phyloP scores from a whole-genome alignment of 2,888 invertebrate genomes.

The Candidula unifasciata region DNA sequence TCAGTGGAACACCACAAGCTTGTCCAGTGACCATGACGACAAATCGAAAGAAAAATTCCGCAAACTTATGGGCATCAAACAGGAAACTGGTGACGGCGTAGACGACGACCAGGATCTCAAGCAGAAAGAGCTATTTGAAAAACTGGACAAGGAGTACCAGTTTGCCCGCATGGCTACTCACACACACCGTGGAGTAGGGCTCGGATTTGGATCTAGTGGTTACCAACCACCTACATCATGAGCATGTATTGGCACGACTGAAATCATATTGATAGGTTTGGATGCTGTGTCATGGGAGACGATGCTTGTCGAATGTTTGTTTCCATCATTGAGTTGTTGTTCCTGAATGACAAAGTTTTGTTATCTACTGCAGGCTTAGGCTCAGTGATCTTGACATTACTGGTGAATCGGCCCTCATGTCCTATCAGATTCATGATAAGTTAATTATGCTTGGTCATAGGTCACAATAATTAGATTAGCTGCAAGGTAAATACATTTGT shows the following conservation, averaged over 20 bases:
- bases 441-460: too few relatives aligned
- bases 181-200: slow-evolving; percentile 87
- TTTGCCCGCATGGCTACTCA: slow-evolving; percentile 96
- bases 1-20: slow-evolving; percentile 78
- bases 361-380: too few relatives aligned
- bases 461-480: too few relatives aligned
- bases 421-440: too few relatives aligned
- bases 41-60: slow-evolving; percentile 96
- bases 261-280: too few relatives aligned
- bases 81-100: slow-evolving; percentile 67
- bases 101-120: slow-evolving; percentile 71
- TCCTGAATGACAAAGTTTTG: too few relatives aligned
- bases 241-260: background rate
- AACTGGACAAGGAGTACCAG: slow-evolving; percentile 97
- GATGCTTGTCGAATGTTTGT: too few relatives aligned
- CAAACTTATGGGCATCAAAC: slow-evolving; percentile 95
- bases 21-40: slow-evolving; percentile 93
- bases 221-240: slow-evolving; percentile 1
- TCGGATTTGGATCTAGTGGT: slow-evolving; percentile 77
- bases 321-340: too few relatives aligned
- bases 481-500: too few relatives aligned
- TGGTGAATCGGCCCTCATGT: too few relatives aligned
- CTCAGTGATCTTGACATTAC: too few relatives aligned
- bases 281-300: too few relatives aligned
- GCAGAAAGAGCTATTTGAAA: slow-evolving; percentile 88